Percentiles rank a stretch among this genome's conserved stretches.
These are phyloP conservation scores for Petaurus breviceps DNA, from an alignment of 2,113 vertebrate genomes.

Conservation along the genomic window DNA sequence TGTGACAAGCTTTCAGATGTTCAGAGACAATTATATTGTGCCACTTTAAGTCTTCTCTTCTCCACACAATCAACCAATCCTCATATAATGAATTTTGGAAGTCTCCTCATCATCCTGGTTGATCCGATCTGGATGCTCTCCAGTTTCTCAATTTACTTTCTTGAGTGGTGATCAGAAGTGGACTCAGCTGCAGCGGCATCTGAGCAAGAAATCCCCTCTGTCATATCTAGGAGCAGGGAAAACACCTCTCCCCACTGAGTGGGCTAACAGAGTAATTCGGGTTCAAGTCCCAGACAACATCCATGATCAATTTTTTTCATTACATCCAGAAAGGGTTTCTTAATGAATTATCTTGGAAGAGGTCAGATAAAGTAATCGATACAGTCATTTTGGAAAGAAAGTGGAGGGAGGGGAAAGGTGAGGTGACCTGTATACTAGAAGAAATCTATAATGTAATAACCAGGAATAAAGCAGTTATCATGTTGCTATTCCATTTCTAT, in stretches of 20 bases:
- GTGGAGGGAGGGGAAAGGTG: constrained; percentile 7
- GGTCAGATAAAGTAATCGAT: constrained; percentile 61
- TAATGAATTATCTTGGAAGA: constrained; percentile 71
- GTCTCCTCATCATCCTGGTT: background rate
- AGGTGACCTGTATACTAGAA: constrained; percentile 22
- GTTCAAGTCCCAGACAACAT: constrained; percentile 32
- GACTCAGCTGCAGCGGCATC: background rate
- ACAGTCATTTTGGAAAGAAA: constrained; percentile 52
- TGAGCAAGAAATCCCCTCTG: constrained; percentile 31
- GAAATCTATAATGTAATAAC: constrained; percentile 46
- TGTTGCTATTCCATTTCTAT: background rate
- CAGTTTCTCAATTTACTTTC: background rate
- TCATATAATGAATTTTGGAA: background rate
- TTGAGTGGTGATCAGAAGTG: background rate
- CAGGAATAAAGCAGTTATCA: background rate
- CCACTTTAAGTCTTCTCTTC: background rate
- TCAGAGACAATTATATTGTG: background rate
- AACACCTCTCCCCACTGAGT: constrained; percentile 38
- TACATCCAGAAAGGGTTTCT: constrained; percentile 53
- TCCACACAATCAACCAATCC: background rate
- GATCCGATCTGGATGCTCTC: background rate
- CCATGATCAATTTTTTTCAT: constrained; percentile 59
- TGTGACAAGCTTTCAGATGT: background rate
- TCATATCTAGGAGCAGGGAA: constrained; percentile 40
- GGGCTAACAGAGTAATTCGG: constrained; percentile 57